phyloP scores from a whole-genome alignment of 2,797 vertebrate species.

The Oryzias sinensis region DNA sequence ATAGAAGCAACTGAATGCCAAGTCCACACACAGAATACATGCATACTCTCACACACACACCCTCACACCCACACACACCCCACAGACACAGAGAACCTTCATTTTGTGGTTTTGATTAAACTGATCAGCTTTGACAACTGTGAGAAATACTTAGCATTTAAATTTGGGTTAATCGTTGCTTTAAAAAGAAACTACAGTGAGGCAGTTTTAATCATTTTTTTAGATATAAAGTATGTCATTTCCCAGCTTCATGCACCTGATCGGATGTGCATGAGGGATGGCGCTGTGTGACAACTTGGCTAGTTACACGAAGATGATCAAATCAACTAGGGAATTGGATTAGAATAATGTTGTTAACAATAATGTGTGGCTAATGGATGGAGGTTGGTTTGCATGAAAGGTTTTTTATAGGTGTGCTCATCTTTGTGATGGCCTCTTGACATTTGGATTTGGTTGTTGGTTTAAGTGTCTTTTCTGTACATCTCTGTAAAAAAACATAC shows the following conservation, averaged over 20 bases:
- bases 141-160: too few relatives aligned
- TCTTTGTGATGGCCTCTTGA: constrained; percentile 34
- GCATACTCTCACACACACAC: constrained; percentile 38
- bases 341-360: constrained; percentile 79
- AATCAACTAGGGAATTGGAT: constrained; percentile 72
- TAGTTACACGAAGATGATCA: constrained; percentile 77
- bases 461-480: constrained; percentile 12
- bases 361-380: constrained; percentile 81
- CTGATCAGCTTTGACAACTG: too few relatives aligned
- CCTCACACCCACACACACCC: constrained; percentile 18
- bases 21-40: constrained; percentile 41
- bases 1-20: constrained; percentile 71
- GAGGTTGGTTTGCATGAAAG: constrained; percentile 65
- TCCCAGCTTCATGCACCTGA: constrained; percentile 57
- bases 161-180: too few relatives aligned
- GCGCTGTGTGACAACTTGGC: constrained; percentile 72
- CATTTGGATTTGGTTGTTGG: constrained; percentile 26
- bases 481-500: background rate
- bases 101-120: too few relatives aligned
- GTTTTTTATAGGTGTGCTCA: constrained; percentile 60
- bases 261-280: constrained; percentile 72
- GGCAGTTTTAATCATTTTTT: constrained; percentile 33
- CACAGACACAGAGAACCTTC: too few relatives aligned
- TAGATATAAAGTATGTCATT: constrained; percentile 60
- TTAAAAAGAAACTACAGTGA: background rate